Conservation (phyloP, 2,797 vertebrate species). For the Microtus californicus region DNA sequence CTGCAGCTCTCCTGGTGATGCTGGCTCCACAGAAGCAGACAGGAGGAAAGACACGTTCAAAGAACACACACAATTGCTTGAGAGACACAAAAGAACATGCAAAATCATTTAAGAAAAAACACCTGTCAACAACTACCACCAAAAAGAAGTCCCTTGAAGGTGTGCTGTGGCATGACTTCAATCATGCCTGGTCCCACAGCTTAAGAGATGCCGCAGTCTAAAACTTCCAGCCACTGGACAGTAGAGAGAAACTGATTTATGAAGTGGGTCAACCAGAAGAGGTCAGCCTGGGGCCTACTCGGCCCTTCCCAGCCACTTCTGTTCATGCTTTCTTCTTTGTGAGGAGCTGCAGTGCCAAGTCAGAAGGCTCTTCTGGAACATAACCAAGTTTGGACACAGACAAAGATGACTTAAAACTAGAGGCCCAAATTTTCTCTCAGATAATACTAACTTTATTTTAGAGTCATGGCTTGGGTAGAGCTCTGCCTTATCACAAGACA, state of each 20-base stretch:
- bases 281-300: conserved; percentile 42
- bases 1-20: conserved; percentile 22
- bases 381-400: conserved; percentile 52
- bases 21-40: not conserved
- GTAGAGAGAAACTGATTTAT: conserved; percentile 38
- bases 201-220: conserved; percentile 39
- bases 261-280: conserved; percentile 60
- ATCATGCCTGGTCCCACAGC: not conserved
- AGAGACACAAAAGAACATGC: conserved; percentile 10
- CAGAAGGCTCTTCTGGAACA: conserved; percentile 66
- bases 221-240: conserved; percentile 33
- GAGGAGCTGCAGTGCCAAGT: conserved; percentile 55
- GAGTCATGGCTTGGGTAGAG: conserved; percentile 11
- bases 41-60: conserved; percentile 50
- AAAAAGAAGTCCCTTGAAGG: conserved; percentile 40
- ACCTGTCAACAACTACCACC: conserved; percentile 40
- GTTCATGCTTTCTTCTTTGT: not conserved
- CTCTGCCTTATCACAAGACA: conserved; percentile 16
- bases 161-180: not conserved
- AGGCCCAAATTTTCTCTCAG: conserved; percentile 42
- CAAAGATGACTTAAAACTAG: conserved; percentile 29
- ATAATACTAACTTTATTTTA: conserved; percentile 48
- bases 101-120: not conserved
- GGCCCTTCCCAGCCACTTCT: conserved; percentile 2
- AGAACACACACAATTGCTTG: conserved; percentile 36